Percentiles rank a stretch among this genome's conserved stretches.
Conservation (phyloP, 2,113 vertebrate genomes). For the Nibea coibor region DNA sequence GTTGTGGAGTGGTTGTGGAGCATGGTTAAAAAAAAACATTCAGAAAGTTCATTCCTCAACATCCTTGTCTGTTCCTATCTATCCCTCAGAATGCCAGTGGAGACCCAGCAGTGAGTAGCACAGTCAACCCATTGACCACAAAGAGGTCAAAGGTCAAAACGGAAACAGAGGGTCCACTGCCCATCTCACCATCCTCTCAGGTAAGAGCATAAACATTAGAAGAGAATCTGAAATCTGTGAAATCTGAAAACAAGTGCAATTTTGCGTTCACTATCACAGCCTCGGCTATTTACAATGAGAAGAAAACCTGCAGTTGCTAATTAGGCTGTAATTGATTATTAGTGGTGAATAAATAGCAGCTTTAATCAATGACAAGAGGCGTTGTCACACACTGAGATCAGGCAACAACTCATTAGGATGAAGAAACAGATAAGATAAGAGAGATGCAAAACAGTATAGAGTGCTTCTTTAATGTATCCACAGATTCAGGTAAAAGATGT, state of each 20-base stretch:
- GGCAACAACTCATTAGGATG: constrained; percentile 48
- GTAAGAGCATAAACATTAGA: constrained; percentile 36
- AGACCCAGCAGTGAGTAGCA: constrained; percentile 96
- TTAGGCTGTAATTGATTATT: constrained; percentile 35
- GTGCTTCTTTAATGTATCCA: constrained; percentile 25
- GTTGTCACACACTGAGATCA: constrained; percentile 4
- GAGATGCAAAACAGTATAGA: constrained; percentile 53
- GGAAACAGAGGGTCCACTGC: constrained; percentile 85
- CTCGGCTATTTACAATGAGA: neutral
- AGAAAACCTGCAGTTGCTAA: neutral
- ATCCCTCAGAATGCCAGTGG: constrained; percentile 88
- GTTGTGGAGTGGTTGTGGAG: too few species aligned
- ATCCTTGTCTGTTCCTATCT: neutral
- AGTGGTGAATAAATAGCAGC: constrained; percentile 41
- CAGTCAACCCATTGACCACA: constrained; percentile 92
- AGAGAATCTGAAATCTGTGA: neutral
- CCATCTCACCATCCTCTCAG: constrained; percentile 81
- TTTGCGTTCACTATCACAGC: neutral
- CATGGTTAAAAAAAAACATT: too few species aligned
- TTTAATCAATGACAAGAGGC: constrained; percentile 49
- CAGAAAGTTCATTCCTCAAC: neutral
- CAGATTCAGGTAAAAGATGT: constrained; percentile 16
- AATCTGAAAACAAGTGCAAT: neutral
- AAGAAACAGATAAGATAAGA: constrained; percentile 57
- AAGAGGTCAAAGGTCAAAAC: constrained; percentile 97